A percentile compares a stretch with the other conserved stretches of the same genome.
phyloP scores from a whole-genome alignment of 2,113 vertebrate species.

The Chloropsis hardwickii region DNA sequence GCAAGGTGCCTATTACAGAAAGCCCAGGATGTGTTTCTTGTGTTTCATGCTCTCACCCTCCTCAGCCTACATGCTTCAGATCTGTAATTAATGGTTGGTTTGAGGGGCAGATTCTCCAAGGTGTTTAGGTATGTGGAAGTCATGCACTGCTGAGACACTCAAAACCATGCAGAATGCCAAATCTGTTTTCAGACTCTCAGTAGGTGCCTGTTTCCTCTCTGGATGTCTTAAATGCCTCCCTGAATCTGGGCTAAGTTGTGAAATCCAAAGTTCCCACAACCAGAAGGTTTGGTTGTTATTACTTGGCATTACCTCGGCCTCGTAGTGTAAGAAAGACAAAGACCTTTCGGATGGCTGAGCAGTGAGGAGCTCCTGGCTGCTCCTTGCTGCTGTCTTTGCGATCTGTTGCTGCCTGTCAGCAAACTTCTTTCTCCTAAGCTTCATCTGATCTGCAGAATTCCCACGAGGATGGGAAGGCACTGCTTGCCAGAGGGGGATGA shows the following conservation, averaged over 20 bases:
- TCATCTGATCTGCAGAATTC: neutral
- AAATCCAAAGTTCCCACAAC: neutral
- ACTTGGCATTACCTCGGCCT: neutral
- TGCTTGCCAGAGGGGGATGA: neutral
- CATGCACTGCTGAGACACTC: neutral
- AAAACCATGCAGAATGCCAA: neutral
- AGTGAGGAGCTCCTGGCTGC: neutral
- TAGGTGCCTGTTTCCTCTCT: neutral
- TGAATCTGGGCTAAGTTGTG: neutral
- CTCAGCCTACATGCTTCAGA: neutral
- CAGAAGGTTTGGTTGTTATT: neutral
- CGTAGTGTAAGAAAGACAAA: neutral
- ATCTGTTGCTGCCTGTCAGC: neutral
- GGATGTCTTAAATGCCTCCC: neutral
- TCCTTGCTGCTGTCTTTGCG: neutral
- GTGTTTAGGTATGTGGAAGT: neutral
- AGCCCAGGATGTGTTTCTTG: neutral
- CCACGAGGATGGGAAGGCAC: neutral
- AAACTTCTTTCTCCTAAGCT: neutral
- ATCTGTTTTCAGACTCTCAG: neutral
- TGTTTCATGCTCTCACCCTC: neutral
- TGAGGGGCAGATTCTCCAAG: neutral
- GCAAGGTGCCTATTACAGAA: slow-evolving; percentile 19
- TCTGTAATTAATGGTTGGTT: slow-evolving; percentile 19
- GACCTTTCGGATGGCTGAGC: neutral